Evolutionary conservation across 2,888 invertebrate genomes (phyloP), one percentile per base, ranked within the genome.

Genomic region (Mycalesis mineus): DNA sequence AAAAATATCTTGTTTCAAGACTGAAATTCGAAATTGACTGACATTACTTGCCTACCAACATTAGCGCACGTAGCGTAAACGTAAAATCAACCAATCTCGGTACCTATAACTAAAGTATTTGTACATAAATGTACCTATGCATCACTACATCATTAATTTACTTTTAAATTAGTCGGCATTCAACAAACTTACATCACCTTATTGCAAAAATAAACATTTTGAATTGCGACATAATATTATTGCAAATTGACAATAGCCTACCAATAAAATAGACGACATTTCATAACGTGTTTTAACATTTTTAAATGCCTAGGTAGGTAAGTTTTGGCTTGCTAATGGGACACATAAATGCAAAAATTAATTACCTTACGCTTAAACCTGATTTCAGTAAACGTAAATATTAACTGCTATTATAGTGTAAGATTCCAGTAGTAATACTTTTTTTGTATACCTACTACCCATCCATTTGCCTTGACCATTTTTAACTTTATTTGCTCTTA

Each of bases 1-100:
- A 62, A 65, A 67, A 68, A 62, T 37, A 28, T 52, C 36, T 65
- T 58, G 48, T 63, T 63, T 63, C 41, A 61, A 61, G 54, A 60
- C 55, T 62, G 61, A 64, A 64, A 64, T 56, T 39, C 52, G 29
- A 45, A 56, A 54, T 56, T 53, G n/a, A 48, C 37, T 58, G 37
- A 33, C 48, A 49, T 52, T 49, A 53, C 44, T 51, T 37, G 37
- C 52, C 14, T 49, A 40, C 40, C 52, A 6, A 33, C 5, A 9
- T 33, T 9, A 7, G 33, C 9, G 11, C 11, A 22, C 22, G 28
- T 37, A 57, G 8, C 15, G 7, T n/a, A n/a, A n/a, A n/a, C 4
- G 7, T 4, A 14, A 13, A 6, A 13, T 14, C 0, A n/a, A 13
- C n/a, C 4, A 8, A 22, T 9, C 4, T 44, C 28, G n/a, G 28